These are phyloP conservation scores for Caloenas nicobarica DNA, from an alignment of 2,113 vertebrate genomes.

Conservation along the genomic window DNA sequence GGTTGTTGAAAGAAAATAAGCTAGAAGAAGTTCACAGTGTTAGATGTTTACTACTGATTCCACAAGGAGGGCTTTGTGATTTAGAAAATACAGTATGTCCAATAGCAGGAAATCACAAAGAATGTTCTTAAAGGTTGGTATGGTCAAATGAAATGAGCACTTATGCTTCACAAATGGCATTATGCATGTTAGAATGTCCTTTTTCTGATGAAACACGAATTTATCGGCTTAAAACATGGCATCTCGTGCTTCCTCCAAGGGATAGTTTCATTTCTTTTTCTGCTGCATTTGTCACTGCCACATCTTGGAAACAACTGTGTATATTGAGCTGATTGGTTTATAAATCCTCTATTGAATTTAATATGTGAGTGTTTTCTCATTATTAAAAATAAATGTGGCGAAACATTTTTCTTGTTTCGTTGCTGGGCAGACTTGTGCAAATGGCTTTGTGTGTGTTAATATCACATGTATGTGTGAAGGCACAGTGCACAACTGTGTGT, in stretches of 20 bases:
- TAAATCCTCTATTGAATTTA: neutral
- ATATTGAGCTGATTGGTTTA: neutral
- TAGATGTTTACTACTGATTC: neutral
- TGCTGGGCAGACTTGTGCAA: neutral
- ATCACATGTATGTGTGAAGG: neutral
- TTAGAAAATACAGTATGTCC: neutral
- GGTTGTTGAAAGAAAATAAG: neutral
- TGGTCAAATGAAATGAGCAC: neutral
- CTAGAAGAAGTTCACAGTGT: neutral
- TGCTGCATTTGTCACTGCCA: neutral
- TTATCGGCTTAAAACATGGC: neutral
- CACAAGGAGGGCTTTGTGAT: neutral
- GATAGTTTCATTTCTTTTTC: neutral
- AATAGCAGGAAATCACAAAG: neutral
- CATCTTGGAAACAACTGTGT: neutral
- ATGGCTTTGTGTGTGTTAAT: neutral
- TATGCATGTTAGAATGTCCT: neutral
- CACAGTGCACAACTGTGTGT: neutral
- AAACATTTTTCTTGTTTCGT: neutral
- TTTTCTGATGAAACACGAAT: neutral
- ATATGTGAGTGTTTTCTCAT: neutral
- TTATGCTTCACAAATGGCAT: neutral
- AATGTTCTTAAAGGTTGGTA: neutral
- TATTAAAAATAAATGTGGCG: neutral
- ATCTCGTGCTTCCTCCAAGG: neutral